Evolutionary conservation across 2,888 invertebrate genomes (phyloP).

Genomic region (Machimus rusticus): DNA sequence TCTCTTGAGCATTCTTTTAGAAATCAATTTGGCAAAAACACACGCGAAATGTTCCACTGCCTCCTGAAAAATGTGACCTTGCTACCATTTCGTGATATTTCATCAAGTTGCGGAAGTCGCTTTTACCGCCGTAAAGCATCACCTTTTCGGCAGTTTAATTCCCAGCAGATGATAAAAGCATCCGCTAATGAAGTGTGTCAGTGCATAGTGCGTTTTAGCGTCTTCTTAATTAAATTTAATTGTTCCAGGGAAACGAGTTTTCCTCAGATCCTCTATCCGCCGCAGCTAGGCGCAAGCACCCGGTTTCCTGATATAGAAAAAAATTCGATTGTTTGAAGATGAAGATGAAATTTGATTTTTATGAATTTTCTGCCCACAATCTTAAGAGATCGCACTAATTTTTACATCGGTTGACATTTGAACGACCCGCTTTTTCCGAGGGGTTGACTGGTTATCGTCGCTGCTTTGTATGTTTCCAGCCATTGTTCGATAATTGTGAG

Average conservation of each 20-base stretch:
- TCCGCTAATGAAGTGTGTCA: background rate
- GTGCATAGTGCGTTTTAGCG: background rate
- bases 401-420: background rate
- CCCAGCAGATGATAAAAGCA: background rate
- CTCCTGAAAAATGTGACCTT: background rate
- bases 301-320: background rate
- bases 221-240: background rate
- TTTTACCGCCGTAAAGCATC: background rate
- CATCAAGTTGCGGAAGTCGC: background rate
- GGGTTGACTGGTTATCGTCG: background rate
- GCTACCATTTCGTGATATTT: background rate
- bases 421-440: background rate
- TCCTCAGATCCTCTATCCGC: background rate
- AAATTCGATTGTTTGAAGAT: background rate
- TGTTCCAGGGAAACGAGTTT: background rate
- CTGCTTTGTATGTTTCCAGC: background rate
- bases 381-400: background rate
- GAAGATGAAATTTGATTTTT: background rate
- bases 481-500: background rate
- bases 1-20: background rate
- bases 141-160: background rate
- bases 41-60: background rate
- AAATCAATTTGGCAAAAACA: background rate
- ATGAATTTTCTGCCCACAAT: background rate
- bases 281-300: background rate